Evolutionary conservation across 2,888 invertebrate species (phyloP).

Genomic region (Auanema sp.): DNA sequence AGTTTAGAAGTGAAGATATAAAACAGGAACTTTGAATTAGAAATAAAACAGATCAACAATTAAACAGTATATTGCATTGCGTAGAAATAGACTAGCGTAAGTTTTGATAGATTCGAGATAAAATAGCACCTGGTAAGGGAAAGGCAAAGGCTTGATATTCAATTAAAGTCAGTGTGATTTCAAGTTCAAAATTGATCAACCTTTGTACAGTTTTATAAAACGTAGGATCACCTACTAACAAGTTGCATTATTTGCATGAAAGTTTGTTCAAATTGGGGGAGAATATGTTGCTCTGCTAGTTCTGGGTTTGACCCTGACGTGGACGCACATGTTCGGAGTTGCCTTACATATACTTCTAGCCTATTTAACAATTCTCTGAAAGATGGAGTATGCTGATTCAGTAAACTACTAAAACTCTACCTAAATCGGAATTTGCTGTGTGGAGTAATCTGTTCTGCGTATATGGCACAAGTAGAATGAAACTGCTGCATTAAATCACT

Average conservation of each 20-base stretch:
- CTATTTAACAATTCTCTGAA: constrained; percentile 65
- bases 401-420: constrained; percentile 28
- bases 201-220: no score
- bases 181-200: no score
- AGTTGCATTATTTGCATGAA: constrained; percentile 59
- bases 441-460: constrained; percentile 81
- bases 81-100: no score
- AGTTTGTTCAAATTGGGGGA: constrained; percentile 54
- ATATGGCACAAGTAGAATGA: constrained; percentile 73
- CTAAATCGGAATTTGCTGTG: constrained; percentile 86
- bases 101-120: no score
- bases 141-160: no score
- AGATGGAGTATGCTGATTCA: constrained; percentile 10
- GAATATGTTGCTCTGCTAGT: constrained; percentile 50
- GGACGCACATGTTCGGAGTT: constrained; percentile 46
- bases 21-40: no score
- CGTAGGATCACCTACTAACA: constrained; percentile 48
- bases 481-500: constrained; percentile 57
- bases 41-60: no score
- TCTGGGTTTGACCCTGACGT: constrained; percentile 26
- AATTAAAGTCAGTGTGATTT: no score
- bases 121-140: no score
- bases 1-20: no score
- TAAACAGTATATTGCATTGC: no score
- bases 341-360: constrained; percentile 58